Conservation (phyloP, 2,888 invertebrate species). For the Apomyelois bistriatella region DNA sequence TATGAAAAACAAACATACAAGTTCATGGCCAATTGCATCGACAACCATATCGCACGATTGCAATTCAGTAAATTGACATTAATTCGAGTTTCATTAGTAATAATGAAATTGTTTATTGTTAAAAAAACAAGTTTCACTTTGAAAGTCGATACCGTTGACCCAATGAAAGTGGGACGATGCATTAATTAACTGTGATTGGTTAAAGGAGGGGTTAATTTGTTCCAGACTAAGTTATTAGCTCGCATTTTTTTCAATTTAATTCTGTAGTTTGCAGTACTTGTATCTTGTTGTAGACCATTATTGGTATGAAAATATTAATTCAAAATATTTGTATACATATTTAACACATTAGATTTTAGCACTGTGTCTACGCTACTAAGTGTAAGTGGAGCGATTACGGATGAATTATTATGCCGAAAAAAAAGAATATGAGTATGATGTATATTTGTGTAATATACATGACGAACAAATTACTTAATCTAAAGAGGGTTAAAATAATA, state of each 20-base stretch:
- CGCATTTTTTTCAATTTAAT: too few species aligned
- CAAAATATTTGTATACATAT: too few species aligned
- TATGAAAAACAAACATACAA: background rate
- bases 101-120: slow-evolving; percentile 2
- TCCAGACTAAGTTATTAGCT: background rate
- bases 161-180: background rate
- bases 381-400: too few species aligned
- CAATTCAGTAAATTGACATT: background rate
- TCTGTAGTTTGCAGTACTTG: too few species aligned
- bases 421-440: too few species aligned
- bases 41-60: background rate
- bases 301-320: too few species aligned
- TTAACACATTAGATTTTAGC: too few species aligned
- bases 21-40: slow-evolving; percentile 9
- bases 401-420: too few species aligned
- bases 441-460: too few species aligned
- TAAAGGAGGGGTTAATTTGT: background rate
- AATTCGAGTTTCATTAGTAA: background rate
- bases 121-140: background rate
- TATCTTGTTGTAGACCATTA: too few species aligned
- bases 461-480: background rate
- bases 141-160: background rate
- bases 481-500: slow-evolving; percentile 1
- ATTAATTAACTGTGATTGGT: background rate
- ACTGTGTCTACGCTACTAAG: too few species aligned